Evolutionary conservation across 2,113 vertebrate species (phyloP).

Genomic region (Agelaius phoeniceus): DNA sequence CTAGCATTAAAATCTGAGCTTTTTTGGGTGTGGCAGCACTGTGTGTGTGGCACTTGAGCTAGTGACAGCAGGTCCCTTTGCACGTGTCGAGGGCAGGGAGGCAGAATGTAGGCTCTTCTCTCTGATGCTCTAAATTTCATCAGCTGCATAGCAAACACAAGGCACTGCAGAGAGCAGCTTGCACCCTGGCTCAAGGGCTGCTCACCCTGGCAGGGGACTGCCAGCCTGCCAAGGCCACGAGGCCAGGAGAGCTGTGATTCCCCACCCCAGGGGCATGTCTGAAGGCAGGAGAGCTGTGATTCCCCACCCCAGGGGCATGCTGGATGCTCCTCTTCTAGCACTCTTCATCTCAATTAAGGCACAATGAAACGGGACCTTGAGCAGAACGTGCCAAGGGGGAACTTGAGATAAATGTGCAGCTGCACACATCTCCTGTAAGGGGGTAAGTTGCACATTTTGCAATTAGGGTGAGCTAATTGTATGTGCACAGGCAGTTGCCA

Average conservation of each 20-base stretch:
- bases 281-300: accelerated
- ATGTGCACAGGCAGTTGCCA: not conserved
- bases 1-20: not conserved
- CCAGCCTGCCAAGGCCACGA: accelerated
- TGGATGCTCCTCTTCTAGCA: not conserved
- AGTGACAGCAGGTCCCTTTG: not conserved
- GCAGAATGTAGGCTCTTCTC: not conserved
- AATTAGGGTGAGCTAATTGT: conserved; percentile 42
- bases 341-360: not conserved
- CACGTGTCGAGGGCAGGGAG: not conserved
- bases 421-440: not conserved
- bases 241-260: accelerated
- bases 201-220: accelerated
- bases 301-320: not conserved
- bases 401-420: conserved; percentile 8
- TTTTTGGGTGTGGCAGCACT: not conserved
- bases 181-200: accelerated
- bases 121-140: not conserved
- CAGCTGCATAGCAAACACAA: accelerated
- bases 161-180: not conserved
- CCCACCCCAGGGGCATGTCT: too few relatives aligned
- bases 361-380: not conserved
- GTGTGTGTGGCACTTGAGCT: not conserved
- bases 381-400: not conserved
- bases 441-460: not conserved